These are phyloP conservation scores for Ictidomys tridecemlineatus DNA, from an alignment of 2,113 vertebrate genomes.

Conservation along the genomic window DNA sequence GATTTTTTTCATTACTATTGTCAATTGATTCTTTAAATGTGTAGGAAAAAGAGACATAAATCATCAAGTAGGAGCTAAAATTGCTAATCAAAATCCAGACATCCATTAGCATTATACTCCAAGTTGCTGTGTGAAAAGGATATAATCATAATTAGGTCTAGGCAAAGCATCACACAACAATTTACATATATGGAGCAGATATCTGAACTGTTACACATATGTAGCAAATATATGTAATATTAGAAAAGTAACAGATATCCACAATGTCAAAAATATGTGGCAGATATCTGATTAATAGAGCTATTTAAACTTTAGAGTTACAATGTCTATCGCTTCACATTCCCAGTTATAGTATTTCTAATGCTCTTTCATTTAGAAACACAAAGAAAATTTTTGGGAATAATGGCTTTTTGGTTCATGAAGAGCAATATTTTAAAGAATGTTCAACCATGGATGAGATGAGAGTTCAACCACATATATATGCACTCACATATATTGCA, in stretches of 20 bases:
- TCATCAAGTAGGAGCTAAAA: neutral
- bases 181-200: too few species aligned
- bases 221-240: too few species aligned
- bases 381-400: neutral
- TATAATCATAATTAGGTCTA: neutral
- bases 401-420: neutral
- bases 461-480: too few species aligned
- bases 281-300: neutral
- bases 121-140: slow-evolving; percentile 21
- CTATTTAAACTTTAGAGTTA: slow-evolving; percentile 15
- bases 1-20: neutral
- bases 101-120: neutral
- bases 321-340: neutral
- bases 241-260: too few species aligned
- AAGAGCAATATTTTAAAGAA: neutral
- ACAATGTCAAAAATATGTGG: neutral
- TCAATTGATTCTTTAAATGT: neutral
- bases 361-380: neutral
- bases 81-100: neutral
- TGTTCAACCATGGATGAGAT: too few species aligned
- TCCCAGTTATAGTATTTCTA: neutral
- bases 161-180: too few species aligned
- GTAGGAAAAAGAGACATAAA: neutral
- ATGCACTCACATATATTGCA: neutral
- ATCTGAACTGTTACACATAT: too few species aligned